Evolutionary conservation across 2,888 invertebrate species (phyloP).

Genomic region (Torymus auratus): DNA sequence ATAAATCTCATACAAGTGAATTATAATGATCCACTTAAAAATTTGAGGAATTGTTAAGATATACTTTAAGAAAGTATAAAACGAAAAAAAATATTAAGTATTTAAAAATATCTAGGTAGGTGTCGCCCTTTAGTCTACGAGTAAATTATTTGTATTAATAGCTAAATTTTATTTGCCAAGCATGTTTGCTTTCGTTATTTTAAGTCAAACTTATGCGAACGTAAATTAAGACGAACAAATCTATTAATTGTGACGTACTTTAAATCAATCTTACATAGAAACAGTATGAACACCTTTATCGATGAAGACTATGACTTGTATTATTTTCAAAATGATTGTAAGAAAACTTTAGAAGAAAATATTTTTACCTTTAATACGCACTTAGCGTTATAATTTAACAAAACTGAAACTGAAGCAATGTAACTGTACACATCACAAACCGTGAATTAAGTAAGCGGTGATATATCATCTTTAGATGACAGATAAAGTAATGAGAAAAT

Average conservation of each 20-base stretch:
- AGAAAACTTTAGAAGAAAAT: slow-evolving; percentile 9
- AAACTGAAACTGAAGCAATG: slow-evolving; percentile 26
- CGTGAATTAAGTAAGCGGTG: neutral
- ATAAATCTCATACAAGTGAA: too few relatives aligned
- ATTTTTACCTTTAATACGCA: slow-evolving; percentile 30
- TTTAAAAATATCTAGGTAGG: too few relatives aligned
- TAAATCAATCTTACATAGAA: slow-evolving; percentile 16
- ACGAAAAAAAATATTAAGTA: too few relatives aligned
- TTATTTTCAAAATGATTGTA: slow-evolving; percentile 16
- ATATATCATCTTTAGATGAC: slow-evolving; percentile 23
- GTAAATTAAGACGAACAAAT: slow-evolving; percentile 20
- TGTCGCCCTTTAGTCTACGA: too few relatives aligned
- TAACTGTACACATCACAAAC: slow-evolving; percentile 23
- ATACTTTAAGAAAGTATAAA: neutral
- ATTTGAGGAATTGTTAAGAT: slow-evolving; percentile 1
- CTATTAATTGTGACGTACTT: slow-evolving; percentile 13
- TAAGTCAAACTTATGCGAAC: neutral
- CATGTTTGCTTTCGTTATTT: slow-evolving; percentile 32
- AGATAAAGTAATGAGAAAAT: slow-evolving; percentile 21
- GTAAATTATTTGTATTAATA: slow-evolving; percentile 33
- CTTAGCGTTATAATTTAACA: slow-evolving; percentile 7
- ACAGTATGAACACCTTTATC: slow-evolving; percentile 2
- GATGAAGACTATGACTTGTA: slow-evolving; percentile 4
- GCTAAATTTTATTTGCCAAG: slow-evolving; percentile 25
- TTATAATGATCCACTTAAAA: neutral